These are phyloP conservation scores for Brachystomella parvula DNA, from an alignment of 1,140 invertebrate genomes.

Conservation along the genomic window DNA sequence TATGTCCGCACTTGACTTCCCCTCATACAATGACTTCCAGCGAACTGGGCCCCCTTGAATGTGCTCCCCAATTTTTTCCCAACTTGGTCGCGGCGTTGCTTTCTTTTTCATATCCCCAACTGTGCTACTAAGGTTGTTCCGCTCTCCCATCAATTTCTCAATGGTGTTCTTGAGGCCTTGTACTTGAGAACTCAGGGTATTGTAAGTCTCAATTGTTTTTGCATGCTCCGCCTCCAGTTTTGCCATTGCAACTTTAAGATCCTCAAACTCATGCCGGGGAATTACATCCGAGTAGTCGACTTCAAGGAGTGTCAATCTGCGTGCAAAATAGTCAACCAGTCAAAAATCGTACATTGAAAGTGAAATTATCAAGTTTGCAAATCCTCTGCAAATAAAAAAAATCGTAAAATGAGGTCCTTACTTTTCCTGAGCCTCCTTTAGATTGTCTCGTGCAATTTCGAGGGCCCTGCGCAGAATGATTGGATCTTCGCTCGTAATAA, in stretches of 20 bases:
- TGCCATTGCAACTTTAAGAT: slow-evolving; percentile 1
- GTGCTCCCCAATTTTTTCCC: slow-evolving; percentile 21
- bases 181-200: slow-evolving; percentile 4
- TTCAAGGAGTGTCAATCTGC: slow-evolving; percentile 17
- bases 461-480: slow-evolving; percentile 11
- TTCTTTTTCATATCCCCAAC: slow-evolving; percentile 8
- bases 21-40: slow-evolving; percentile 14
- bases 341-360: not conserved
- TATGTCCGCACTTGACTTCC: slow-evolving; percentile 15
- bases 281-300: slow-evolving; percentile 27
- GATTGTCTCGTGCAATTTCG: slow-evolving; percentile 10
- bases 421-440: slow-evolving; percentile 19
- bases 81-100: slow-evolving; percentile 26
- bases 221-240: slow-evolving; percentile 7
- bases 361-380: not conserved
- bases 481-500: slow-evolving; percentile 16
- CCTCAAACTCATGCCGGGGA: slow-evolving; percentile 18
- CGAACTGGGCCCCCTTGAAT: not conserved
- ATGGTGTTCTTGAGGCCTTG: slow-evolving; percentile 7
- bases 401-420: not conserved
- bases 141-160: slow-evolving; percentile 9
- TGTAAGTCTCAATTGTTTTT: not conserved
- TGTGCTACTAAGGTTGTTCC: slow-evolving; percentile 10
- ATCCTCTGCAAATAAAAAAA: too few relatives aligned
- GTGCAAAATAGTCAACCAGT: too few relatives aligned